A percentile compares a stretch with the other conserved stretches of the same genome.
phyloP scores from a whole-genome alignment of 2,888 invertebrate species.

The Callimorpha dominula region DNA sequence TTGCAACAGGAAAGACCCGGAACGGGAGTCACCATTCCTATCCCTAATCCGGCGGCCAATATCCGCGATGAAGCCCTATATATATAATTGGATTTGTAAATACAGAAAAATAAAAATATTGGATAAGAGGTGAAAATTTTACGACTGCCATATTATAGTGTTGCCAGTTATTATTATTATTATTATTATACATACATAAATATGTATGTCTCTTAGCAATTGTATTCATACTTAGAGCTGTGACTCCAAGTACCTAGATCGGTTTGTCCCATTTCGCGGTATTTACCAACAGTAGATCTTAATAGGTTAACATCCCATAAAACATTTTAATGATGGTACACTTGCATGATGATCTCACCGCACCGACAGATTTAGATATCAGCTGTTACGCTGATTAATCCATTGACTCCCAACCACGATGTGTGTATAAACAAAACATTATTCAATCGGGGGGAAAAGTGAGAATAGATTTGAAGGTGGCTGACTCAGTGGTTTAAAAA shows the following conservation, averaged over 20 bases:
- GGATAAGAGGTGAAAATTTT: too few species aligned
- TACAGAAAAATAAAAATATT: too few species aligned
- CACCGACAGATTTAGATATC: constrained; percentile 67
- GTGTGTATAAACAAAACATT: constrained; percentile 45
- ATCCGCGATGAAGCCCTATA: too few species aligned
- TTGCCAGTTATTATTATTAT: too few species aligned
- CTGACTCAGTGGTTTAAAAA: constrained; percentile 7
- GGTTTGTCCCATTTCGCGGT: constrained; percentile 17
- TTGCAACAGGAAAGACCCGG: too few species aligned
- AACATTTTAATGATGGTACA: constrained; percentile 35
- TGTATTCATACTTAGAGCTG: not conserved
- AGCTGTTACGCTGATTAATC: constrained; percentile 62
- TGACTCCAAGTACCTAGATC: constrained; percentile 3
- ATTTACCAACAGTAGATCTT: constrained; percentile 19
- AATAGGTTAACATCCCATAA: constrained; percentile 29
- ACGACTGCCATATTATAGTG: too few species aligned
- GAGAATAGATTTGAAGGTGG: constrained; percentile 8
- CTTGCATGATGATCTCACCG: constrained; percentile 61
- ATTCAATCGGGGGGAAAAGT: constrained; percentile 19
- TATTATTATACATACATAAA: too few species aligned
- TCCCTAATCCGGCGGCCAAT: too few species aligned
- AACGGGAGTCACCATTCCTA: too few species aligned
- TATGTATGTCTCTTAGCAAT: not conserved
- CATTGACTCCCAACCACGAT: constrained; percentile 49
- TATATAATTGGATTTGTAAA: too few species aligned